Percentiles rank a stretch among this genome's conserved stretches.
Evolutionary conservation across 2,888 invertebrate species (phyloP).

Genomic region (Diaphora mendica): DNA sequence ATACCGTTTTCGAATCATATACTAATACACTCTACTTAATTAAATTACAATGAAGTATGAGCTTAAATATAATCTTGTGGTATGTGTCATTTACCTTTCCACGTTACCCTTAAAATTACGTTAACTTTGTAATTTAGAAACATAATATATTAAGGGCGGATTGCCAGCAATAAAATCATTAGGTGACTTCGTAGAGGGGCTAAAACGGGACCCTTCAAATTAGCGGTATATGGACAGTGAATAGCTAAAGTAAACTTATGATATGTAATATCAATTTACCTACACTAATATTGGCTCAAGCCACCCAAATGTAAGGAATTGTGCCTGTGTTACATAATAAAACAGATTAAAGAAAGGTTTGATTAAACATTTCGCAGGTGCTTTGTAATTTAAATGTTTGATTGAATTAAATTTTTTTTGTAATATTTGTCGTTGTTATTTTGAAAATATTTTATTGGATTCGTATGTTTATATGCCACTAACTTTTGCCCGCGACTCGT

Average conservation of each 20-base stretch:
- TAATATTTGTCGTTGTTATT: too few species aligned
- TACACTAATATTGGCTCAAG: conserved; percentile 3
- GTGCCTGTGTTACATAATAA: neutral
- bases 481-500: too few species aligned
- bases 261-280: conserved; percentile 4
- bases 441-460: neutral
- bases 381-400: neutral
- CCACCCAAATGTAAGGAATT: neutral
- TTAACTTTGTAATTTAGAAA: conserved; percentile 23
- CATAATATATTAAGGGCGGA: conserved; percentile 21
- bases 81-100: conserved; percentile 12
- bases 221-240: conserved; percentile 27
- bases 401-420: neutral
- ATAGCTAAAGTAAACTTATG: conserved; percentile 10
- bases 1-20: neutral
- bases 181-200: conserved; percentile 31
- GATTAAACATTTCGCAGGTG: neutral
- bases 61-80: conserved; percentile 12
- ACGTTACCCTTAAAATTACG: conserved; percentile 18
- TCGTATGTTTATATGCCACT: neutral
- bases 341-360: neutral
- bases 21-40: conserved; percentile 4
- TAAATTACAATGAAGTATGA: conserved; percentile 1
- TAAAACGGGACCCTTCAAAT: conserved; percentile 29
- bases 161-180: conserved; percentile 37